These are phyloP conservation scores for Acanthococcus lagerstroemiae DNA, from an alignment of 2,888 invertebrate species.

Conservation along the genomic window DNA sequence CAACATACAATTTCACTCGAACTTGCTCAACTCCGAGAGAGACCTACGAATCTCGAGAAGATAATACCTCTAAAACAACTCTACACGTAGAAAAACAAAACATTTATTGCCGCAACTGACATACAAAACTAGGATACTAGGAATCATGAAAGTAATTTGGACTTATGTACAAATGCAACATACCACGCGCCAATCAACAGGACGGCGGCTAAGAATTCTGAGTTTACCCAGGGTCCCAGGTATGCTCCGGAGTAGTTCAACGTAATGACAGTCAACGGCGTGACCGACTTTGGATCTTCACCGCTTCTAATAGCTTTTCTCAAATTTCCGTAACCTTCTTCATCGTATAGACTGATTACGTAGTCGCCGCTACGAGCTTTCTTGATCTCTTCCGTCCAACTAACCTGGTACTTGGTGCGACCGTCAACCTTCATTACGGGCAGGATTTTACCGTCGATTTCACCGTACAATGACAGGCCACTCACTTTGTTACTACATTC, in stretches of 20 bases:
- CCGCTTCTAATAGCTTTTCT: conserved; percentile 65
- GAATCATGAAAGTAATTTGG: conserved; percentile 45
- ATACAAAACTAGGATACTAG: too few relatives aligned
- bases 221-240: conserved; percentile 85
- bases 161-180: conserved; percentile 73
- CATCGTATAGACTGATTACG: conserved; percentile 72
- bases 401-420: conserved; percentile 81
- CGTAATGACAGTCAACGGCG: conserved; percentile 59
- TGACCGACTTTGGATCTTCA: conserved; percentile 55
- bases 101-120: too few relatives aligned
- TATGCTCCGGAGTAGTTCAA: conserved; percentile 70
- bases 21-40: too few relatives aligned
- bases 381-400: conserved; percentile 83
- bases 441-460: conserved; percentile 73
- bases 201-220: conserved; percentile 76
- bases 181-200: conserved; percentile 68
- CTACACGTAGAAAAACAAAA: too few relatives aligned
- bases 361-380: conserved; percentile 73
- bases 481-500: conserved; percentile 61
- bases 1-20: too few relatives aligned
- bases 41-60: too few relatives aligned
- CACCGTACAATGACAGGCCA: conserved; percentile 73
- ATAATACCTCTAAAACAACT: too few relatives aligned
- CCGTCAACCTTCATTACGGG: conserved; percentile 61
- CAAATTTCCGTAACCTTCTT: conserved; percentile 80